Percentiles rank a stretch among this genome's conserved stretches.
Evolutionary conservation across 2,797 vertebrate species (phyloP).

Genomic region (Echiichthys vipera): DNA sequence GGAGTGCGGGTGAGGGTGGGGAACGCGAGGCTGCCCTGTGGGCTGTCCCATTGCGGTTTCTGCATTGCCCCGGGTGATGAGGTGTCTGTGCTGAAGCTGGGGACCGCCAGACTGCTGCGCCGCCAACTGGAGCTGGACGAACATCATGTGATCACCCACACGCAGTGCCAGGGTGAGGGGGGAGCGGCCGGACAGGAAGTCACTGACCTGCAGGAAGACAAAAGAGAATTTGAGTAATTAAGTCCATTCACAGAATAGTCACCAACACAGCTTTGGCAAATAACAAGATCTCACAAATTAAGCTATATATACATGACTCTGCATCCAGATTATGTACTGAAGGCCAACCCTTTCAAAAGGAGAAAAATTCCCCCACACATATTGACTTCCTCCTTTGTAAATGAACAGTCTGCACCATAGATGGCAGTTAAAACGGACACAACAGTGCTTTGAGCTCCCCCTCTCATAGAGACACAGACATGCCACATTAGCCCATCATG

Average conservation of each 20-base stretch:
- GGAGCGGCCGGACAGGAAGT: slow-evolving; percentile 95
- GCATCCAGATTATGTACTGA: neutral
- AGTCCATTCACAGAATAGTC: neutral
- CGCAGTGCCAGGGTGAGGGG: slow-evolving; percentile 94
- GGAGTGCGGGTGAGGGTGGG: slow-evolving; percentile 67
- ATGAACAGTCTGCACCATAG: slow-evolving; percentile 40
- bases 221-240: neutral
- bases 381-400: slow-evolving; percentile 40
- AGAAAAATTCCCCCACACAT: neutral
- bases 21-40: slow-evolving; percentile 70
- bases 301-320: neutral
- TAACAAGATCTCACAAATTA: neutral
- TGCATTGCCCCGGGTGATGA: slow-evolving; percentile 87
- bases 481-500: slow-evolving; percentile 63
- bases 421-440: slow-evolving; percentile 48
- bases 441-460: slow-evolving; percentile 46
- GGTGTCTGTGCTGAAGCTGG: slow-evolving; percentile 91
- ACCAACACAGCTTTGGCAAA: neutral
- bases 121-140: slow-evolving; percentile 93
- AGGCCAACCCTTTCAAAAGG: neutral
- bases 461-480: slow-evolving; percentile 47
- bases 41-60: slow-evolving; percentile 75
- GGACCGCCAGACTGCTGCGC: slow-evolving; percentile 90
- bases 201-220: slow-evolving; percentile 88
- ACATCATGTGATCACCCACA: slow-evolving; percentile 97